phyloP scores from a whole-genome alignment of 2,888 invertebrate species.

The Trissolcus brochymenae region DNA sequence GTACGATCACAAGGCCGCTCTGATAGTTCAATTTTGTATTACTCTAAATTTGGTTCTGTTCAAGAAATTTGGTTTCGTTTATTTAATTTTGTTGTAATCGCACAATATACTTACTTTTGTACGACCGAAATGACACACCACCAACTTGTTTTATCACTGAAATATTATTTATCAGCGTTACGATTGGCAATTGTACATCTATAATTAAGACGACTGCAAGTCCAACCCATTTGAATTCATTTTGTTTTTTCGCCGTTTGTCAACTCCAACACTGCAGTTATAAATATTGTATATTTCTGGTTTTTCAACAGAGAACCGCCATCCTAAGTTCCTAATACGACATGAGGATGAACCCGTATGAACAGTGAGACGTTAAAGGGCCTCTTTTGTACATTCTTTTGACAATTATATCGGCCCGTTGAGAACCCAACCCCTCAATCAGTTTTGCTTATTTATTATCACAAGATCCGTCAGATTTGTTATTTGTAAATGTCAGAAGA shows the following conservation, averaged over 20 bases:
- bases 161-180: slow-evolving; percentile 35
- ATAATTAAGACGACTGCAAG: slow-evolving; percentile 24
- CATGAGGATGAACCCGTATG: slow-evolving; percentile 65
- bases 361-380: slow-evolving; percentile 41
- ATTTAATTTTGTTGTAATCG: no score
- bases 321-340: slow-evolving; percentile 73
- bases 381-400: not conserved
- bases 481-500: not conserved
- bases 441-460: not conserved
- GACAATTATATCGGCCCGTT: slow-evolving; percentile 5
- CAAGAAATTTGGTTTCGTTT: no score
- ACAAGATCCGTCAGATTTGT: no score
- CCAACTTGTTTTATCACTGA: no score
- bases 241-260: slow-evolving; percentile 11
- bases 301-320: slow-evolving; percentile 65
- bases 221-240: not conserved
- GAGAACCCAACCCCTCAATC: not conserved
- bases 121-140: no score
- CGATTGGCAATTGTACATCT: slow-evolving; percentile 42
- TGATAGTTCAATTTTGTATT: no score
- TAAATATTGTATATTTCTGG: slow-evolving; percentile 63
- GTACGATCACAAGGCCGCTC: no score
- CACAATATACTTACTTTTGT: no score
- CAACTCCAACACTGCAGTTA: slow-evolving; percentile 36
- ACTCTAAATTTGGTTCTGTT: no score